Base-by-base conservation (phyloP, 2,113 vertebrate species). In the Pollimyrus isidori region DNA sequence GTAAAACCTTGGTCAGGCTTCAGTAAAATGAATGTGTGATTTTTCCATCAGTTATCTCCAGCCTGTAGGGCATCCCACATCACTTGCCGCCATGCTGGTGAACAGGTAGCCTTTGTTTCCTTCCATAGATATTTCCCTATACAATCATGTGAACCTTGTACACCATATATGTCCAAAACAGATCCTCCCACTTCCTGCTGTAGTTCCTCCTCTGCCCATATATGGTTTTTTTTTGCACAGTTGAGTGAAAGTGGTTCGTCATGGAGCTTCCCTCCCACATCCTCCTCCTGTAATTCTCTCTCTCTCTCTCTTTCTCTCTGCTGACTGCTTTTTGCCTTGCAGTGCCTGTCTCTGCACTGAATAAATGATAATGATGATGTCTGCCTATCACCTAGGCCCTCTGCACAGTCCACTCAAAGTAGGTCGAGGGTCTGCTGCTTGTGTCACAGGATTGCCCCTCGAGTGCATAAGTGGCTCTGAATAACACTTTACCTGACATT, bases 201-300 rank as follows among this genome's bases (percentile, higher is more conserved):
- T 46, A 30, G 86, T 90, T 90, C 89, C 86, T 90, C 89, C 89
- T 83, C 39, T 82, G 73, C 30, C 89, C 89, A 58, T 58, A 90
- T 83, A 88, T 90, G 89, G 89, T n/a, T 35, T 19, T 89, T 49
- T 58, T 17, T 23, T 86, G 42, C 53, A 4, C 42, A 73, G 48
- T 56, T 39, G 46, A 48, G 80, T 30, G 52, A 48, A 46, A n/a
- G 21, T 85, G 88, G 35, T 84, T 46, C 17, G 88, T 89, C 49
- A 83, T 35, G 50, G 85, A 82, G 17, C 30, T 48, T 35, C 39
- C 21, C 48, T 65, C 88, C 50, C 23, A 48, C 87, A 30, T 87
- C 52, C 80, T 45, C 86, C 87, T 30, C 58, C 83, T 7, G 30
- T 49, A 9, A 35, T 87, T 86, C 82, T 50, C 50, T 52, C 50